These are phyloP conservation scores for Coregonus clupeaformis DNA, from an alignment of 2,113 vertebrate species.

Conservation along the genomic window DNA sequence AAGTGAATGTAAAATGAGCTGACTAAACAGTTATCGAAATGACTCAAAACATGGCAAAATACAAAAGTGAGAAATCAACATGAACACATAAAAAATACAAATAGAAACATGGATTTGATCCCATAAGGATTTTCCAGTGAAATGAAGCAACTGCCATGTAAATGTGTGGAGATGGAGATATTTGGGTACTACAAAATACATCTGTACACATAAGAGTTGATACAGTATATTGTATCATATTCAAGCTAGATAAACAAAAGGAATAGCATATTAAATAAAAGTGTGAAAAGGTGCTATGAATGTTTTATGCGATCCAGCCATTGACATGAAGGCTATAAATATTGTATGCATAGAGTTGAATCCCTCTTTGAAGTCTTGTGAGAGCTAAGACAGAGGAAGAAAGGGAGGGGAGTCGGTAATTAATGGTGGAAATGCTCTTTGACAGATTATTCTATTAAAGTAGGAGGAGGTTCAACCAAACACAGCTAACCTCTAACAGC, in stretches of 20 bases:
- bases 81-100: neutral
- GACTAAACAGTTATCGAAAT: neutral
- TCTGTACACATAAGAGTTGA: conserved; percentile 45
- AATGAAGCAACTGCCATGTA: conserved; percentile 25
- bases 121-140: conserved; percentile 27
- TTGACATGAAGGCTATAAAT: conserved; percentile 72
- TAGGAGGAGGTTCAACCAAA: conserved; percentile 71
- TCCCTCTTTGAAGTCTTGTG: conserved; percentile 68
- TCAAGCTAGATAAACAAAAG: conserved; percentile 64
- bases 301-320: conserved; percentile 66
- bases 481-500: conserved; percentile 64
- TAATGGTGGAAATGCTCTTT: conserved; percentile 69
- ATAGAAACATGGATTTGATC: neutral
- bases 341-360: conserved; percentile 70
- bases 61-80: conserved; percentile 21
- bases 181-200: conserved; percentile 48
- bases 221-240: conserved; percentile 20
- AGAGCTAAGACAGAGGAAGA: conserved; percentile 59
- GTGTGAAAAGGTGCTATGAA: conserved; percentile 64
- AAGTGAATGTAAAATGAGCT: neutral
- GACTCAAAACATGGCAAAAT: neutral
- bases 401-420: conserved; percentile 69
- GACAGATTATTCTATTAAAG: conserved; percentile 71
- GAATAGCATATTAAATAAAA: conserved; percentile 68
- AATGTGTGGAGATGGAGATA: conserved; percentile 20